phyloP scores from a whole-genome alignment of 1,140 invertebrate species.

The Atta texana region DNA sequence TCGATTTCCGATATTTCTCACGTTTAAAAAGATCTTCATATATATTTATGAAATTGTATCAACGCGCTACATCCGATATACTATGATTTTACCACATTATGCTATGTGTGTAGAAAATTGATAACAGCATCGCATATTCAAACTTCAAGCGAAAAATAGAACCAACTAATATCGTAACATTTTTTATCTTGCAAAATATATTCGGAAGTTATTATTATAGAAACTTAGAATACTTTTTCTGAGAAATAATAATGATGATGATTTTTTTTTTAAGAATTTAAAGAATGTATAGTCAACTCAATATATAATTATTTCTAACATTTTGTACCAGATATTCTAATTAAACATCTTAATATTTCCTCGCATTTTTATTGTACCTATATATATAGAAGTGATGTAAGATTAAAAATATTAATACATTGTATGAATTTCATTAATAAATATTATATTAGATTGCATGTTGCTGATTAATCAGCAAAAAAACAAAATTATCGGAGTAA shows the following conservation, averaged over 20 bases:
- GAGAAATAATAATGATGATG: background rate
- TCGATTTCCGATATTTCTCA: conserved; percentile 36
- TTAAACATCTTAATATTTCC: background rate
- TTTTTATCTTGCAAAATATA: background rate
- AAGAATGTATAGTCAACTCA: no score
- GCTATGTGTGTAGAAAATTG: background rate
- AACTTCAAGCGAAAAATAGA: background rate
- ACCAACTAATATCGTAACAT: background rate
- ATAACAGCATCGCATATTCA: background rate
- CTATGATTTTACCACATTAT: conserved; percentile 5
- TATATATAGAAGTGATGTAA: background rate
- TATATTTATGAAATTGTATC: background rate
- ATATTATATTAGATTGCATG: background rate
- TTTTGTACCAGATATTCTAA: background rate
- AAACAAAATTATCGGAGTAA: conserved; percentile 30
- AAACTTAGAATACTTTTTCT: background rate
- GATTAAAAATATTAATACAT: background rate
- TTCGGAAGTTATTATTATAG: background rate
- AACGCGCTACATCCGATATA: background rate
- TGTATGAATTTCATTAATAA: background rate
- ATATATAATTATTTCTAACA: background rate
- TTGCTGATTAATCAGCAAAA: conserved; percentile 6
- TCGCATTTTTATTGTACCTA: background rate
- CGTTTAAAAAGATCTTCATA: background rate
- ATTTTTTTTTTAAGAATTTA: background rate